Evolutionary conservation across 1,140 invertebrate species (phyloP).

Genomic region (Panagrolaimus sp.): DNA sequence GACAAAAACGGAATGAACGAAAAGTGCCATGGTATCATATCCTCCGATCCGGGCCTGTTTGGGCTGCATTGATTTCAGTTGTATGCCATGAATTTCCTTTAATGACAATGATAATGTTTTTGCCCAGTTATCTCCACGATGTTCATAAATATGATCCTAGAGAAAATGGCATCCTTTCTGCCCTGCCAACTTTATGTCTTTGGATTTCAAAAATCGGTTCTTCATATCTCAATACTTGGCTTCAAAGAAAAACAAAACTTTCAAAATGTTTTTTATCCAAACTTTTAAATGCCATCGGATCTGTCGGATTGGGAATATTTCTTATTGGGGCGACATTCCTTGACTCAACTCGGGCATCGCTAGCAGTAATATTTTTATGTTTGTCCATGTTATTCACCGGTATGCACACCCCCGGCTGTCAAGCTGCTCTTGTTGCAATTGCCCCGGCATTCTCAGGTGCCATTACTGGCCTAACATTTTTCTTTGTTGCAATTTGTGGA

Average conservation of each 20-base stretch:
- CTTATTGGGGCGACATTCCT: slow-evolving; percentile 53
- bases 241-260: slow-evolving; percentile 52
- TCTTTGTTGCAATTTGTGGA: slow-evolving; percentile 57
- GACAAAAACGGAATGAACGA: slow-evolving; percentile 53
- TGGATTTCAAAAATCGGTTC: slow-evolving; percentile 54
- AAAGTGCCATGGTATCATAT: slow-evolving; percentile 51
- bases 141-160: slow-evolving; percentile 57
- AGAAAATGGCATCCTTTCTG: slow-evolving; percentile 55
- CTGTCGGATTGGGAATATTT: slow-evolving; percentile 48
- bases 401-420: slow-evolving; percentile 58
- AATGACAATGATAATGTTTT: slow-evolving; percentile 59
- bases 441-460: slow-evolving; percentile 53
- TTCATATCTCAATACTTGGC: slow-evolving; percentile 57
- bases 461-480: slow-evolving; percentile 56
- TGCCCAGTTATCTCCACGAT: slow-evolving; percentile 57
- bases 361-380: slow-evolving; percentile 57
- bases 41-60: slow-evolving; percentile 50
- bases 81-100: slow-evolving; percentile 58
- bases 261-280: slow-evolving; percentile 19
- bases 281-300: slow-evolving; percentile 54
- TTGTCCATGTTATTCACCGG: slow-evolving; percentile 52
- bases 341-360: slow-evolving; percentile 48
- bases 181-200: slow-evolving; percentile 53
- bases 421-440: slow-evolving; percentile 54
- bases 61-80: slow-evolving; percentile 53